Base-by-base conservation (phyloP, 92 coral and sea anemone genomes). In the Diadumene lineata region DNA sequence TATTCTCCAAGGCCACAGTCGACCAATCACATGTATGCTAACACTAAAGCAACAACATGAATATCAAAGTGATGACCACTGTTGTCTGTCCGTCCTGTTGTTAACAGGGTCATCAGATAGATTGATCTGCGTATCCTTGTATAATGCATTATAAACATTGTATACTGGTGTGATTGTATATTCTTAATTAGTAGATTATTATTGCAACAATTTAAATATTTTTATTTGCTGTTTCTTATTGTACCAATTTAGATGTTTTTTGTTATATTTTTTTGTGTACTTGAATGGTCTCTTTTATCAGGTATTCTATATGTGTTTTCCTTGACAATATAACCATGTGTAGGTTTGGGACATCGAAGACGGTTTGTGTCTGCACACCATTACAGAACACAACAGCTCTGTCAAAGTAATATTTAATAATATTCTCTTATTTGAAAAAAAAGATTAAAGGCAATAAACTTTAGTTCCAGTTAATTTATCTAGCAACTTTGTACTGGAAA, bases 91-190 rank as follows among this genome's bases (percentile, higher is more conserved):
- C 11, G 60, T 79, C 17, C 87, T 94, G 7, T 75, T 94, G 56
- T 81, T 94, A 29, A 94, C 98, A 44, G 98, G 97, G 8, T 94
- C 98, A 13, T 94, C 98, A 22, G 98, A 94, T 80, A 94, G 89
- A 69, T 88, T 87, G 25, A 92, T 94, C 31, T 80, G 87, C 50
- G 92, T 92, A 91, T 94, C 98, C 98, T 94, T 79, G 61, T 11
- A 29, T 21, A 62, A 17, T 58, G 23, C 23, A 55, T n/a, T n/a
- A n/a, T n/a, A n/a, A n/a, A n/a, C n/a, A n/a, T n/a, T n/a, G n/a
- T n/a, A n/a, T n/a, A n/a, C n/a, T n/a, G n/a, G n/a, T n/a, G n/a
- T n/a, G n/a, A n/a, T n/a, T n/a, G n/a, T n/a, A n/a, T n/a, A n/a
- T n/a, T n/a, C n/a, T n/a, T n/a, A n/a, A n/a, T n/a, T n/a, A n/a